phyloP scores from a whole-genome alignment of 2,888 invertebrate genomes.

The Athrips mouffetella region DNA sequence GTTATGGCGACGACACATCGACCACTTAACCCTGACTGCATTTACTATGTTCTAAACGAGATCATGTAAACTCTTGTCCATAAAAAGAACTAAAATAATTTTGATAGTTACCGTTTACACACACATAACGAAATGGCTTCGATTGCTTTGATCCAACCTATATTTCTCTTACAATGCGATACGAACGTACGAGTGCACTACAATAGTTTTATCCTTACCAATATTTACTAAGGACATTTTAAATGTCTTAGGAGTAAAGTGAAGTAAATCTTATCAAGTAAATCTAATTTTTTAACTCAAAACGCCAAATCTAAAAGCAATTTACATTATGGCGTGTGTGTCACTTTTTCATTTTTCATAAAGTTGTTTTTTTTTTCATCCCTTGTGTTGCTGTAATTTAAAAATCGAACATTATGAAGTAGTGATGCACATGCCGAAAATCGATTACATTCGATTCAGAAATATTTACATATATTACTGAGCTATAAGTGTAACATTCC shows the following conservation, averaged over 20 bases:
- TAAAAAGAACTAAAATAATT: slow-evolving; percentile 36
- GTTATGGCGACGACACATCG: slow-evolving; percentile 62
- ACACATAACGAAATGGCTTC: slow-evolving; percentile 70
- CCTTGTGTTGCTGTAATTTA: slow-evolving; percentile 39
- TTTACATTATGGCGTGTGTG: slow-evolving; percentile 79
- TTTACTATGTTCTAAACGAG: slow-evolving; percentile 31
- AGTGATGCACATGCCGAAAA: not conserved
- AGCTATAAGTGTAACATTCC: too few relatives aligned
- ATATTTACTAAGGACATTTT: slow-evolving; percentile 69
- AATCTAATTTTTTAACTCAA: slow-evolving; percentile 62
- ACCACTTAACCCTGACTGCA: slow-evolving; percentile 41
- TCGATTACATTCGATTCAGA: not conserved
- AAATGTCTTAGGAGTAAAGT: slow-evolving; percentile 58
- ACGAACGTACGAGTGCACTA: slow-evolving; percentile 28
- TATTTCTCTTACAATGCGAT: slow-evolving; percentile 46
- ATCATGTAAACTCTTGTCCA: slow-evolving; percentile 26
- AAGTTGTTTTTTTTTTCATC: slow-evolving; percentile 51
- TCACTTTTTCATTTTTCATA: slow-evolving; percentile 67
- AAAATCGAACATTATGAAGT: slow-evolving; percentile 1
- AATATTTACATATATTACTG: not conserved
- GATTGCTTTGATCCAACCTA: slow-evolving; percentile 70
- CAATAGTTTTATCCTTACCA: slow-evolving; percentile 57
- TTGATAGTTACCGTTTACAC: slow-evolving; percentile 49
- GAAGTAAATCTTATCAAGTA: slow-evolving; percentile 55
- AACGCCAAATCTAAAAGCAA: slow-evolving; percentile 75